phyloP scores from a whole-genome alignment of 2,888 invertebrate genomes.

The Anoplius nigerrimus region DNA sequence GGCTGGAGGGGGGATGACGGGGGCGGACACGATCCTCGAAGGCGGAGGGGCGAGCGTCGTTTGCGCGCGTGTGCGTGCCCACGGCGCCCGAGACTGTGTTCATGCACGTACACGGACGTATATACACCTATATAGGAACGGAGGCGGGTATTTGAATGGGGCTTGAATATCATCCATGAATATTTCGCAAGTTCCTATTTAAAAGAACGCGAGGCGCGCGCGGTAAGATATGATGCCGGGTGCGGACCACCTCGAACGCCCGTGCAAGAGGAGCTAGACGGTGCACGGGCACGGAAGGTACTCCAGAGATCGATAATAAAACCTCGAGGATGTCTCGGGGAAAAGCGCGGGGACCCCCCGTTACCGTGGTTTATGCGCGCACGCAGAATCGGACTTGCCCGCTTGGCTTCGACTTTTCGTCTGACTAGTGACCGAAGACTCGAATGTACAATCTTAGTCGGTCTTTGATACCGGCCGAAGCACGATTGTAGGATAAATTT shows the following conservation, averaged over 20 bases:
- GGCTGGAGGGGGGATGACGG: slow-evolving; percentile 14
- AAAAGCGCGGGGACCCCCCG: slow-evolving; percentile 12
- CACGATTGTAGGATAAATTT: too few species aligned
- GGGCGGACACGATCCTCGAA: slow-evolving; percentile 9
- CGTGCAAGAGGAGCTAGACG: slow-evolving; percentile 22
- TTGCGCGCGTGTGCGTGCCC: background rate
- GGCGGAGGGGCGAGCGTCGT: background rate
- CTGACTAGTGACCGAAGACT: too few species aligned
- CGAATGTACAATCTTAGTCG: too few species aligned
- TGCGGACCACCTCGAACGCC: slow-evolving; percentile 36
- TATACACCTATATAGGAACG: slow-evolving; percentile 14
- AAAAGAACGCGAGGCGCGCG: slow-evolving; percentile 52
- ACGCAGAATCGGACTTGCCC: too few species aligned
- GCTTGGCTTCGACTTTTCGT: too few species aligned
- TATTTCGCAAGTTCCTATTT: slow-evolving; percentile 65
- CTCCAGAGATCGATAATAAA: slow-evolving; percentile 41
- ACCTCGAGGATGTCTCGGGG: slow-evolving; percentile 27
- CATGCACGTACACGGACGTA: background rate
- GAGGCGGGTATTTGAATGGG: slow-evolving; percentile 57
- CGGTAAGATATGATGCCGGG: slow-evolving; percentile 54
- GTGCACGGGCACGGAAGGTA: slow-evolving; percentile 26
- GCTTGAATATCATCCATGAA: slow-evolving; percentile 67
- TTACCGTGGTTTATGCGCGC: background rate
- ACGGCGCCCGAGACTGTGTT: background rate
- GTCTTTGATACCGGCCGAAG: too few species aligned